Evolutionary conservation across 1,140 invertebrate genomes (phyloP).

Genomic region (Drosophila busckii): DNA sequence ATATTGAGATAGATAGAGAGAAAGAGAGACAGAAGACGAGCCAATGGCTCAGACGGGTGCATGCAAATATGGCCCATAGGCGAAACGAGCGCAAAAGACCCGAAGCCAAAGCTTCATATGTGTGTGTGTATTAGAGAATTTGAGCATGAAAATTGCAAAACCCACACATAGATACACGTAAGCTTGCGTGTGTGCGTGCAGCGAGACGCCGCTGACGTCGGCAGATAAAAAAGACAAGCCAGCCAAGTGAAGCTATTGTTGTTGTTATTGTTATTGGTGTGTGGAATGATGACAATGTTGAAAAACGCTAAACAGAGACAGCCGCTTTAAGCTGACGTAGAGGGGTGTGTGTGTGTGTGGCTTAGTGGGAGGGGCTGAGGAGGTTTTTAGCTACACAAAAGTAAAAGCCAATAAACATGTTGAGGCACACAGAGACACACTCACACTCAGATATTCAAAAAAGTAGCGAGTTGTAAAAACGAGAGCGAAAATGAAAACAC

Average conservation of each 20-base stretch:
- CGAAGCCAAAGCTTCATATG: slow-evolving; percentile 23
- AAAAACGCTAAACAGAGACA: slow-evolving; percentile 28
- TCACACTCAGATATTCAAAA: slow-evolving; percentile 12
- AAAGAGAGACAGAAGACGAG: slow-evolving; percentile 7
- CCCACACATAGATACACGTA: slow-evolving; percentile 7
- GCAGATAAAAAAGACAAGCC: slow-evolving; percentile 44
- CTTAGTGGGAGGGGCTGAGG: background rate
- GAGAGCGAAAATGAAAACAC: slow-evolving; percentile 73
- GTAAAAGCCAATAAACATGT: slow-evolving; percentile 36
- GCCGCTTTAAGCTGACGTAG: background rate
- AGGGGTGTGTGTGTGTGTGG: background rate
- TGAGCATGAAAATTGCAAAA: slow-evolving; percentile 47
- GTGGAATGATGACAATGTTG: slow-evolving; percentile 36
- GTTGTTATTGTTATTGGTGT: slow-evolving; percentile 8
- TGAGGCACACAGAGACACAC: background rate
- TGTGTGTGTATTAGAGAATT: slow-evolving; percentile 30
- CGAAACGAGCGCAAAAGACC: slow-evolving; percentile 38
- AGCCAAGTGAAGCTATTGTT: slow-evolving; percentile 10
- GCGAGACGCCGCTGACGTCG: slow-evolving; percentile 44
- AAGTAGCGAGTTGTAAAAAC: slow-evolving; percentile 45
- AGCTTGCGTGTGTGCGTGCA: slow-evolving; percentile 9
- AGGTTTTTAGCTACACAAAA: slow-evolving; percentile 28
- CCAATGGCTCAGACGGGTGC: too few relatives aligned
- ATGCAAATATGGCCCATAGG: slow-evolving; percentile 48
- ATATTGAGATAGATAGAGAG: background rate